Conservation (phyloP, 2,888 invertebrate species). For the Tetragonisca angustula region DNA sequence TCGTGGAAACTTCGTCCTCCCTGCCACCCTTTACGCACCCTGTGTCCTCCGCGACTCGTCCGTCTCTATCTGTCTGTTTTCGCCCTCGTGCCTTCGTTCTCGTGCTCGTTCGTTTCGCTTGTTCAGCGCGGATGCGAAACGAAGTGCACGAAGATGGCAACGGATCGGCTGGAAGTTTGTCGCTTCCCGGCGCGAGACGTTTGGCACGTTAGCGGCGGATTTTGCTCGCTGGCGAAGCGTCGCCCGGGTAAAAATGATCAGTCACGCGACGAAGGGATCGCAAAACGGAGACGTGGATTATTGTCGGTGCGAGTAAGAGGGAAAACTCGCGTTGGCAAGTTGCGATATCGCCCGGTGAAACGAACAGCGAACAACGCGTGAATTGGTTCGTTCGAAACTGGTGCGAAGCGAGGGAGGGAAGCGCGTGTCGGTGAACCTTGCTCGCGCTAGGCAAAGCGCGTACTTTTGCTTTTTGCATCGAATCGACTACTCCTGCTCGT, state of each 20-base stretch:
- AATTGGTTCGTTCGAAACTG: not conserved
- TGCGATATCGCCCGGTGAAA: not conserved
- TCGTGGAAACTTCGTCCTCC: constrained; percentile 65
- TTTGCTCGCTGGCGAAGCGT: constrained; percentile 15
- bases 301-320: constrained; percentile 14
- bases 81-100: not conserved
- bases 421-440: not conserved
- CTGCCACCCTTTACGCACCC: constrained; percentile 1
- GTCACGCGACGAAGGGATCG: not conserved
- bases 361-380: constrained; percentile 1
- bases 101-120: constrained; percentile 16
- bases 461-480: not conserved
- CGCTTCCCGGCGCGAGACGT: constrained; percentile 13
- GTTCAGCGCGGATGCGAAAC: constrained; percentile 20
- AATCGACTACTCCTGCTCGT: not conserved
- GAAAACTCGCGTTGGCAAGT: constrained; percentile 19
- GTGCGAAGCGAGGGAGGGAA: not conserved
- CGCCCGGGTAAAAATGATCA: constrained; percentile 33
- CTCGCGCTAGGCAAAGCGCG: not conserved
- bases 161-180: constrained; percentile 20
- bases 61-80: not conserved
- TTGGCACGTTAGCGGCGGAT: not conserved
- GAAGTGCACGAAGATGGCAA: not conserved
- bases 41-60: constrained; percentile 7
- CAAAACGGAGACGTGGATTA: constrained; percentile 5